These are phyloP conservation scores for Cariama cristata DNA, from an alignment of 2,113 vertebrate species.

Conservation along the genomic window DNA sequence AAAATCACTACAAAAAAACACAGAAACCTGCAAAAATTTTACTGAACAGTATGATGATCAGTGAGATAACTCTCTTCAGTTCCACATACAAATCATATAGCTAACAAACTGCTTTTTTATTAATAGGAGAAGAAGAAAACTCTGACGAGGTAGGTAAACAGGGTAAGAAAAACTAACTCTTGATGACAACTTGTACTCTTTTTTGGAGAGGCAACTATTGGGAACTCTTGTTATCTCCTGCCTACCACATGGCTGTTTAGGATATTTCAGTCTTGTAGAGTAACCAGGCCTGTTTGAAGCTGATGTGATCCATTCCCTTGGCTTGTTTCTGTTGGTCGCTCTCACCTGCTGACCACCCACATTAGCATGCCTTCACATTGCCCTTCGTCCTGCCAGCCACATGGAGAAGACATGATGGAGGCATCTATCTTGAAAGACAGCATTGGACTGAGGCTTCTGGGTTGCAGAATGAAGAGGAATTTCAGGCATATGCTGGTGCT, in stretches of 20 bases:
- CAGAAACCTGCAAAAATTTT: not conserved
- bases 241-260: not conserved
- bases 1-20: not conserved
- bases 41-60: not conserved
- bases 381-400: not conserved
- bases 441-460: not conserved
- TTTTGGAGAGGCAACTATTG: not conserved
- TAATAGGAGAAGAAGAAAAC: not conserved
- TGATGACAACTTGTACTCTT: not conserved
- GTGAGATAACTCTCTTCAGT: not conserved
- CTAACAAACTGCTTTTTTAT: not conserved
- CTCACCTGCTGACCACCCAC: not conserved
- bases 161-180: not conserved
- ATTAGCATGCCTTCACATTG: not conserved
- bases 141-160: not conserved
- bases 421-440: not conserved
- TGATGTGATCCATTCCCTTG: not conserved
- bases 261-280: not conserved
- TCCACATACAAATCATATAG: not conserved
- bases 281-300: not conserved
- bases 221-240: not conserved
- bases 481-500: not conserved
- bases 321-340: not conserved
- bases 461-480: not conserved
- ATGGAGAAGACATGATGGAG: not conserved